Percentiles rank a stretch among this genome's conserved stretches.
Conservation (phyloP, 2,888 invertebrate genomes). For the Crocallis elinguaria region DNA sequence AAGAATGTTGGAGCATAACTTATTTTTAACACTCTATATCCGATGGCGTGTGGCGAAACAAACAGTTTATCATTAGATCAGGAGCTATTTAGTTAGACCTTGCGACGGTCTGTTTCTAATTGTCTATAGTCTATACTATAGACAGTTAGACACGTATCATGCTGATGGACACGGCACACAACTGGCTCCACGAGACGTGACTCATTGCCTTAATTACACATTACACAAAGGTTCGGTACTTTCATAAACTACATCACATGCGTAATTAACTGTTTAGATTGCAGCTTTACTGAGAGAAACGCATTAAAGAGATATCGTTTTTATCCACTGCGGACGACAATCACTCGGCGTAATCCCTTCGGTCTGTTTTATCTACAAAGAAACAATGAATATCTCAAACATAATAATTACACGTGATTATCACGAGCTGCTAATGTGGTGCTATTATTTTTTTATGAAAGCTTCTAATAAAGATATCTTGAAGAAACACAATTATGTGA, state of each 20-base stretch:
- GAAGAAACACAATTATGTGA: not conserved
- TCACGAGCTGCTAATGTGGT: slow-evolving; percentile 5
- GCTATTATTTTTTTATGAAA: slow-evolving; percentile 2
- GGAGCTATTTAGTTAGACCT: slow-evolving; percentile 2
- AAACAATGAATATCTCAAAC: slow-evolving; percentile 8
- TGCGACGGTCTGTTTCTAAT: slow-evolving; percentile 48
- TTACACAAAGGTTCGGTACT: slow-evolving; percentile 39
- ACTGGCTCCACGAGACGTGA: slow-evolving; percentile 50
- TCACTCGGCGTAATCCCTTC: slow-evolving; percentile 8
- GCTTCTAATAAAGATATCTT: slow-evolving; percentile 5
- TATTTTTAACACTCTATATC: slow-evolving; percentile 17
- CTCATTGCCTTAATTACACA: slow-evolving; percentile 58
- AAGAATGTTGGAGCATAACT: slow-evolving; percentile 17
- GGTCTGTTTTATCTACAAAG: slow-evolving; percentile 21
- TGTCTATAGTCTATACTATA: slow-evolving; percentile 26
- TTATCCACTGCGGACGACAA: not conserved
- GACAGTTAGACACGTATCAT: slow-evolving; percentile 40
- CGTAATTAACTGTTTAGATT: slow-evolving; percentile 21
- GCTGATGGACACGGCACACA: slow-evolving; percentile 40
- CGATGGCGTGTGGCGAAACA: slow-evolving; percentile 2
- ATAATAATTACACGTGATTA: slow-evolving; percentile 14
- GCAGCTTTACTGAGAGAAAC: slow-evolving; percentile 1
- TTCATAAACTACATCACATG: slow-evolving; percentile 35
- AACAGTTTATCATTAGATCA: slow-evolving; percentile 28
- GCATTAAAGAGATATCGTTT: not conserved